Percentiles rank a stretch among this genome's conserved stretches.
These are phyloP conservation scores for Luperina testacea DNA, from an alignment of 2,888 invertebrate genomes.

Conservation along the genomic window DNA sequence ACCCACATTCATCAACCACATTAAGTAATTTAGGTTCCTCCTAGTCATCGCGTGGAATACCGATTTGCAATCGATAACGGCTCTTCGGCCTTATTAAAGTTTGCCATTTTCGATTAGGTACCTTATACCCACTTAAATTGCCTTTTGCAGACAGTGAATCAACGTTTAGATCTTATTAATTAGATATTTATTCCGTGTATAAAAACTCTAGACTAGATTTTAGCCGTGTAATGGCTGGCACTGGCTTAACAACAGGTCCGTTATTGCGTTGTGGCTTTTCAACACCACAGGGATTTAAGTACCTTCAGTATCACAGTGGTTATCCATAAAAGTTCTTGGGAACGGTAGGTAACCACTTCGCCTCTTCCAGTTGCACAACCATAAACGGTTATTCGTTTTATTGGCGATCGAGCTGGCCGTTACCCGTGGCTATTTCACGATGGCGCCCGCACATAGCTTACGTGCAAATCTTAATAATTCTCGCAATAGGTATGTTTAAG, in stretches of 20 bases:
- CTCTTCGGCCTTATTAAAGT: conserved; percentile 76
- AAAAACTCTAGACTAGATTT: conserved; percentile 59
- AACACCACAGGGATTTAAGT: conserved; percentile 60
- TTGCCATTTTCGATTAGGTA: conserved; percentile 77
- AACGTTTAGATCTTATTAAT: conserved; percentile 60
- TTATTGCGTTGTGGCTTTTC: conserved; percentile 62
- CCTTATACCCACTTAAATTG: conserved; percentile 76
- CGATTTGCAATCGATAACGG: conserved; percentile 76
- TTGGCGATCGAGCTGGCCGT: conserved; percentile 71
- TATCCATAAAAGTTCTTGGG: conserved; percentile 64
- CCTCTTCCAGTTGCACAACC: conserved; percentile 65
- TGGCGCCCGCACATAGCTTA: conserved; percentile 52
- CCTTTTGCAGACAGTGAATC: conserved; percentile 65
- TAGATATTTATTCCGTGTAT: conserved; percentile 51
- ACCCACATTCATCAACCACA: conserved; percentile 45
- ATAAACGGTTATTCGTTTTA: conserved; percentile 74
- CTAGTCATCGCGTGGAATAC: conserved; percentile 61
- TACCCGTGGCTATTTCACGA: conserved; percentile 67
- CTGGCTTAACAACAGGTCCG: conserved; percentile 34
- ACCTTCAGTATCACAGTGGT: conserved; percentile 57
- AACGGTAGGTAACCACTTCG: conserved; percentile 63
- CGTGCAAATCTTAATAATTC: conserved; percentile 49
- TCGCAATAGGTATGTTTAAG: conserved; percentile 9
- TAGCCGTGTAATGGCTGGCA: conserved; percentile 20
- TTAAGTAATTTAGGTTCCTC: conserved; percentile 58